These are phyloP conservation scores for Anseranas semipalmata DNA, from an alignment of 2,113 vertebrate species.

Conservation along the genomic window DNA sequence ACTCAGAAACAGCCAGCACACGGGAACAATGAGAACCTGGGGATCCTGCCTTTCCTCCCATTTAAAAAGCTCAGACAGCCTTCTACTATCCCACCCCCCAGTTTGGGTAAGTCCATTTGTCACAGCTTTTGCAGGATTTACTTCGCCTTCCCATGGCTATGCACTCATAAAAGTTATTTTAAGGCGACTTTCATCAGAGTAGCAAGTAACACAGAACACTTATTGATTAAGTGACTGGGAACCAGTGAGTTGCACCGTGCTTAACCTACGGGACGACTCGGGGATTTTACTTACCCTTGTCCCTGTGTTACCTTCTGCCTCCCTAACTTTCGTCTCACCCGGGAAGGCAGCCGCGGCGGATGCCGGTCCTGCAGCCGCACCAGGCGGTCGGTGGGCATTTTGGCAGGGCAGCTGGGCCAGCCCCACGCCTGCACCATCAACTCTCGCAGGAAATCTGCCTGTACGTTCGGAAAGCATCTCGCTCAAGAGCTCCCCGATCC, in stretches of 20 bases:
- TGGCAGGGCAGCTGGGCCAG: background rate
- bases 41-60: background rate
- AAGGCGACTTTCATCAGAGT: background rate
- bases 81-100: background rate
- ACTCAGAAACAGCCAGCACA: background rate
- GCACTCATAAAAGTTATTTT: constrained; percentile 38
- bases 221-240: constrained; percentile 40
- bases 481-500: background rate
- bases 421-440: background rate
- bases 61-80: background rate
- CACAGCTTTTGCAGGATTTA: constrained; percentile 10
- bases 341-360: background rate
- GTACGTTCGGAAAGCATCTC: background rate
- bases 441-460: background rate
- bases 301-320: constrained; percentile 5
- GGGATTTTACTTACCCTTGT: background rate
- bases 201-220: background rate
- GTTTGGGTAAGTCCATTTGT: background rate
- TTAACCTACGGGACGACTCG: background rate
- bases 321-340: background rate
- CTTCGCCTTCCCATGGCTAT: background rate
- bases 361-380: background rate
- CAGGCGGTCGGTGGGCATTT: background rate
- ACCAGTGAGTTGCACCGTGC: background rate
- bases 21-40: constrained; percentile 8